Evolutionary conservation across 53 echinoderm and acorn worm genomes (phyloP), one percentile per base, ranked within the genome.

Genomic region (Holothuria scabra): DNA sequence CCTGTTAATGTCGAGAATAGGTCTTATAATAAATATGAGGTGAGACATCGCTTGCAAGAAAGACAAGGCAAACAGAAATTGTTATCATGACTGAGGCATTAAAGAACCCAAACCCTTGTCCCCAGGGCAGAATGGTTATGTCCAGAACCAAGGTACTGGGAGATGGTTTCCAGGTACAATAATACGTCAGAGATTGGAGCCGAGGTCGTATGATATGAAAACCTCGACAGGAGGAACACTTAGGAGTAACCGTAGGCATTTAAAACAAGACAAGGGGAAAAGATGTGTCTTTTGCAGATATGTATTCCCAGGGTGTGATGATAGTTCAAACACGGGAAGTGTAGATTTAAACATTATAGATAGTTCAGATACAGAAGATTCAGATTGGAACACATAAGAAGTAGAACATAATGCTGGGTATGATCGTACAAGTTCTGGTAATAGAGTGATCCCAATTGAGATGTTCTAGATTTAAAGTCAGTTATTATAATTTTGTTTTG

Each of bases 161-260:
- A 56, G 28, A 32, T 78, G 78, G 78, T 58, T 20, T 25, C 78
- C 32, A 30, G 78, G 56, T 5, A 78, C 12, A 32, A 24, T 78
- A 4, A 2, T 78, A 13, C 49, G 4, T 12, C n/a, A 66, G 11
- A 61, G 86, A 65, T 19, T 67, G 5, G 86, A 86, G 32, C 79
- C 86, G 5, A 78, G 86, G 44, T 86, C 86, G 7, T 86, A 86
- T 22, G 79, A 76, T 55, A 28, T 79, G 21, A 21, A 79, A 62
- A 65, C 56, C 11, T 7, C 31, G 30, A 28, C 65, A 56, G 79
- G 86, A 29, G 28, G 46, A 8, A 65, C 22, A 19, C 37, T 78
- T 8, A 37, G 86, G 49, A 44, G 78, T 13, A 86, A 65, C 22
- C 65, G 67, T 18, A 65, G 55, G 46, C 79, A 86, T 34, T 31